Conservation (phyloP, 2,888 invertebrate genomes). For the Pyrgus malvae region DNA sequence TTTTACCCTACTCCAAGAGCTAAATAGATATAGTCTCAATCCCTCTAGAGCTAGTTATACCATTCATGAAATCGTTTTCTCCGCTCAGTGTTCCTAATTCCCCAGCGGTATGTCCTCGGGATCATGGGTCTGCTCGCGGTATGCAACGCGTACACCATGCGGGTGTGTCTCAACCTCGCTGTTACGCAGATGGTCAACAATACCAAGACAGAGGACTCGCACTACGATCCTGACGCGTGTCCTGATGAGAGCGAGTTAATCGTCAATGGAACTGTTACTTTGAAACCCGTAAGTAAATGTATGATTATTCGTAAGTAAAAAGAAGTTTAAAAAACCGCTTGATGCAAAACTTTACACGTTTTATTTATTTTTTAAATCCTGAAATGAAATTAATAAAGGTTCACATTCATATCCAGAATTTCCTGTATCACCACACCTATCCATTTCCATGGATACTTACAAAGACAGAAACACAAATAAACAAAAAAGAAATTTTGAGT, state of each 20-base stretch:
- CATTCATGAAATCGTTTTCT: conserved; percentile 24
- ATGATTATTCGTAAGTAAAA: not conserved
- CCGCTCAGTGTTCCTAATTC: conserved; percentile 54
- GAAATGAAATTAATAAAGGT: too few species aligned
- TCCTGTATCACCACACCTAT: too few species aligned
- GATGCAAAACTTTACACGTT: too few species aligned
- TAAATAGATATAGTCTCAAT: not conserved
- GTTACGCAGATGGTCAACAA: conserved; percentile 85
- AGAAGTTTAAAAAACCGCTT: too few species aligned
- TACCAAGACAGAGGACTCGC: conserved; percentile 52
- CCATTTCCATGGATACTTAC: too few species aligned
- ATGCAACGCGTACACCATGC: conserved; percentile 88
- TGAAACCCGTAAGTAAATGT: conserved; percentile 56
- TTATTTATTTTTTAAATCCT: too few species aligned
- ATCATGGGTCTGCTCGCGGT: conserved; percentile 87
- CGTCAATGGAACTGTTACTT: conserved; percentile 59
- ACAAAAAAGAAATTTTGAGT: too few species aligned
- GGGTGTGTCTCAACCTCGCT: conserved; percentile 86
- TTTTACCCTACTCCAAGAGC: too few species aligned
- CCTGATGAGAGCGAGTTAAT: conserved; percentile 48
- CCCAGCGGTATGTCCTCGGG: conserved; percentile 86
- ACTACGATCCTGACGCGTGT: conserved; percentile 63
- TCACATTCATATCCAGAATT: too few species aligned
- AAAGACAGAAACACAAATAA: too few species aligned
- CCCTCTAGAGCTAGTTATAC: not conserved